Conservation (phyloP, 2,888 invertebrate genomes). For the Noctua janthe region DNA sequence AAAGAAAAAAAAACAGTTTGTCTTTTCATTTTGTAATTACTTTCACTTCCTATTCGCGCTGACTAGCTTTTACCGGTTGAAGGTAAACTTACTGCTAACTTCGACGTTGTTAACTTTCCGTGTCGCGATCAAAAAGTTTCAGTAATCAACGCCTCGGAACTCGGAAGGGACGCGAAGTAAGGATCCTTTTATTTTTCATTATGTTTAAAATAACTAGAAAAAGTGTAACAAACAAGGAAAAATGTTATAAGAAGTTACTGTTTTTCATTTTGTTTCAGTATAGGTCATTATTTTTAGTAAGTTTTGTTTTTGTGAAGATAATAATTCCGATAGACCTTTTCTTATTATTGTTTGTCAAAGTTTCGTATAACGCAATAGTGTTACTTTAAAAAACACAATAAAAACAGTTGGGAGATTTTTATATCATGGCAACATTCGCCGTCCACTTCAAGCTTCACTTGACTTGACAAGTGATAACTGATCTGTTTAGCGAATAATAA, state of each 20-base stretch:
- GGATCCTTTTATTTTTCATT: conserved; percentile 43
- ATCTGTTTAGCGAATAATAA: too few relatives aligned
- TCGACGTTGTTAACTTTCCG: conserved; percentile 4
- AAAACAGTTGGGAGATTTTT: too few relatives aligned
- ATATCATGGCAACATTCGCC: too few relatives aligned
- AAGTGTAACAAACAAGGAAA: conserved; percentile 26
- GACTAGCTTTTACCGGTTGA: neutral
- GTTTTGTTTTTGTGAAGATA: neutral
- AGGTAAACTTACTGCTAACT: neutral
- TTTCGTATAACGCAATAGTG: neutral
- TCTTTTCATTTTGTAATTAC: neutral
- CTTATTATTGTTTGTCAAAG: neutral
- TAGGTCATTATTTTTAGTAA: neutral
- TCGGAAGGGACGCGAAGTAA: neutral
- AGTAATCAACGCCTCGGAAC: conserved; percentile 36
- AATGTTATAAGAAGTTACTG: conserved; percentile 19
- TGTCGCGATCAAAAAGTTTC: conserved; percentile 44
- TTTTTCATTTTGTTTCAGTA: conserved; percentile 16
- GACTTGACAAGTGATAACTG: too few relatives aligned
- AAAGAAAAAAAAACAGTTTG: too few relatives aligned
- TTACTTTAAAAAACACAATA: too few relatives aligned
- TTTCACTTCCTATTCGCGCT: neutral
- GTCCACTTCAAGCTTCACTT: too few relatives aligned
- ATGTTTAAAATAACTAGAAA: conserved; percentile 21
- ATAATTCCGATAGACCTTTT: neutral